Percentiles rank a stretch among this genome's conserved stretches.
phyloP scores from a whole-genome alignment of 2,113 vertebrate genomes.

The Thalassoma bifasciatum region DNA sequence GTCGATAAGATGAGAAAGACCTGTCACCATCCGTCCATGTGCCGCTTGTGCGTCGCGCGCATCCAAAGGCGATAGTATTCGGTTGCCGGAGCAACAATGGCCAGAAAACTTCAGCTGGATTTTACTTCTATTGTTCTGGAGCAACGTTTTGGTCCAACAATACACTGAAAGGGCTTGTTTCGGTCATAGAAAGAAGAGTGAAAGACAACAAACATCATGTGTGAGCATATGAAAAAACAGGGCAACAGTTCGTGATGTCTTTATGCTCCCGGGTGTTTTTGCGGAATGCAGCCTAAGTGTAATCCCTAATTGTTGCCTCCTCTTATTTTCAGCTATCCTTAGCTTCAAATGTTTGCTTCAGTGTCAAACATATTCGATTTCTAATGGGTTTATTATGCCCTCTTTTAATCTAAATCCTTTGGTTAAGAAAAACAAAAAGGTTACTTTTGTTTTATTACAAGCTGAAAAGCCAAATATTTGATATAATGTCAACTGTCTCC shows the following conservation, averaged over 20 bases:
- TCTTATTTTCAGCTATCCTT: too few relatives aligned
- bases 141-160: not conserved
- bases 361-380: too few relatives aligned
- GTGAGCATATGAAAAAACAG: not conserved
- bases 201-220: not conserved
- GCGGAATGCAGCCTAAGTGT: not conserved
- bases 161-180: not conserved
- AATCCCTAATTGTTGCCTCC: too few relatives aligned
- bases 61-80: not conserved
- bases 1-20: not conserved
- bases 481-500: too few relatives aligned
- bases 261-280: too few relatives aligned
- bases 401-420: too few relatives aligned
- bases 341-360: too few relatives aligned
- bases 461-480: too few relatives aligned
- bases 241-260: not conserved
- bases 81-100: not conserved
- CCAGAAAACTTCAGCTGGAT: not conserved
- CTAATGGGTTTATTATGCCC: too few relatives aligned
- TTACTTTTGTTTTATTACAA: too few relatives aligned
- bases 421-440: too few relatives aligned
- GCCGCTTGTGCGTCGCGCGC: conserved; percentile 8
- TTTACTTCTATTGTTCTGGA: not conserved
- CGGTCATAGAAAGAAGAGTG: not conserved
- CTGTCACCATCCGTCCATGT: conserved; percentile 12